A percentile compares a stretch with the other conserved stretches of the same genome.
phyloP scores from a whole-genome alignment of 2,888 invertebrate species.

The Margaritifera margaritifera region DNA sequence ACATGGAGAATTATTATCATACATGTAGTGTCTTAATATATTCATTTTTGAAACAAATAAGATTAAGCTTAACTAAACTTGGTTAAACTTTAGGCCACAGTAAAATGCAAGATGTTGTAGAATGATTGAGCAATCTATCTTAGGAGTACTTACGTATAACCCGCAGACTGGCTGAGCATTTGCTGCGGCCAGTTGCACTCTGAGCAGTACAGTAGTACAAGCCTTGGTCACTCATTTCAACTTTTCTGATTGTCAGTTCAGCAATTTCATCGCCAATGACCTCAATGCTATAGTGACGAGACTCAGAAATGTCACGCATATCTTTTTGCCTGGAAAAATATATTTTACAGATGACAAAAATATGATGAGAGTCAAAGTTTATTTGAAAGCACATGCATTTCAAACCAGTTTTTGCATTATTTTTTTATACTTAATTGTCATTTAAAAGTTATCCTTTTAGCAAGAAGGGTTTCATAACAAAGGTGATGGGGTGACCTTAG shows the following conservation, averaged over 20 bases:
- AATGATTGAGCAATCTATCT: not conserved
- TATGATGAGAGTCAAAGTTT: not conserved
- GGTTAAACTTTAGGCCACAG: too few species aligned
- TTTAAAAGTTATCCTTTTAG: too few species aligned
- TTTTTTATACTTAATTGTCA: too few species aligned
- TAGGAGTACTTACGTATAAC: conserved; percentile 59
- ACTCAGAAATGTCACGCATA: conserved; percentile 48
- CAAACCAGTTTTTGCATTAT: too few species aligned
- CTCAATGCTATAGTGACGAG: conserved; percentile 82
- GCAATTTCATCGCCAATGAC: conserved; percentile 89
- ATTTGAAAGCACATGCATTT: too few species aligned
- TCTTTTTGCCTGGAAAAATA: conserved; percentile 62
- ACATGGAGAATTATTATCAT: too few species aligned
- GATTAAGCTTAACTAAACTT: too few species aligned
- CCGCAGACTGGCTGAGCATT: conserved; percentile 65
- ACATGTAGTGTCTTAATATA: too few species aligned
- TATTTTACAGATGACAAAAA: not conserved
- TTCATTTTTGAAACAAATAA: too few species aligned
- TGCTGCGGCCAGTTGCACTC: conserved; percentile 87
- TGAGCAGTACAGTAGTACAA: conserved; percentile 92
- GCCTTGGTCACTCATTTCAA: conserved; percentile 85
- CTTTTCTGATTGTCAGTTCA: conserved; percentile 88
- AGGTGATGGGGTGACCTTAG: too few species aligned
- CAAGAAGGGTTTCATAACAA: too few species aligned
- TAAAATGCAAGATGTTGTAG: not conserved